phyloP scores from a whole-genome alignment of 1,140 invertebrate species.

The Paraescarpia echinospica region DNA sequence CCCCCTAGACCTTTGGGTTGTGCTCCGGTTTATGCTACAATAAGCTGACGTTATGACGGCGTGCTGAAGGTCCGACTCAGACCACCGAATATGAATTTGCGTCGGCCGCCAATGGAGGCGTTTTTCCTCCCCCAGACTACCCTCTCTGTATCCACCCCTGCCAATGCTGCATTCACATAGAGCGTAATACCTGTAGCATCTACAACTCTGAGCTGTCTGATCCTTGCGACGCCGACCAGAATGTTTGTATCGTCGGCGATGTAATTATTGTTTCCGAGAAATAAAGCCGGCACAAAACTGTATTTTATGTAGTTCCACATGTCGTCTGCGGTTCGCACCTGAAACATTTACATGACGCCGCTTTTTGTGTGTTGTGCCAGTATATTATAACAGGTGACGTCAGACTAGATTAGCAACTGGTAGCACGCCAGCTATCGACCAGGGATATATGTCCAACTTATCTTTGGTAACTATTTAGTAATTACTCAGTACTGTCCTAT shows the following conservation, averaged over 20 bases:
- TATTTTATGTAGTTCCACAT: background rate
- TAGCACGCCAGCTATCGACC: background rate
- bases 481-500: background rate
- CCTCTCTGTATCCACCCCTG: too few species aligned
- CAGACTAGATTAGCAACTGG: background rate
- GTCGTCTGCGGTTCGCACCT: background rate
- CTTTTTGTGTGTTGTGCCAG: background rate
- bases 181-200: background rate
- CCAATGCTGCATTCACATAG: too few species aligned
- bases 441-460: background rate
- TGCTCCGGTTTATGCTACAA: too few species aligned
- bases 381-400: background rate
- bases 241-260: background rate
- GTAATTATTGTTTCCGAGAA: background rate
- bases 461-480: background rate
- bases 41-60: too few species aligned
- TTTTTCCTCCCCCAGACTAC: too few species aligned
- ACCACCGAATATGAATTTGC: too few species aligned
- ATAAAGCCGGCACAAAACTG: background rate
- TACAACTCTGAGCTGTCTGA: background rate
- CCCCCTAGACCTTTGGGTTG: too few species aligned
- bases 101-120: too few species aligned
- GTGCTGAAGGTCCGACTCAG: too few species aligned
- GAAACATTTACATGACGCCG: background rate
- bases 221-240: background rate